Evolutionary conservation across 1,140 invertebrate genomes (phyloP).

Genomic region (Antheraea mylitta): DNA sequence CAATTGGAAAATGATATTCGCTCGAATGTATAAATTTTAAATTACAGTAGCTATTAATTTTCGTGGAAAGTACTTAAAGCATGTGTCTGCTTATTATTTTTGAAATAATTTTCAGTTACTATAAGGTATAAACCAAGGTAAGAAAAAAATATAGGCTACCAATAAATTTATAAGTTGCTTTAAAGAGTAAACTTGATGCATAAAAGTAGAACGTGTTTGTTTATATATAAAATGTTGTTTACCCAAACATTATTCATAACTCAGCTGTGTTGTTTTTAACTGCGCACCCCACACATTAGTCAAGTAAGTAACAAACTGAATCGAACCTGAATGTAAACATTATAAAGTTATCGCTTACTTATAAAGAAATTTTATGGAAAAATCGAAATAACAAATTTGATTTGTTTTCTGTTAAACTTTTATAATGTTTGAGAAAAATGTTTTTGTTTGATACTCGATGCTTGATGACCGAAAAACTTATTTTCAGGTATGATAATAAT

Average conservation of each 20-base stretch:
- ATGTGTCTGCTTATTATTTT: too few relatives aligned
- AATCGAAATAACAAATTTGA: neutral
- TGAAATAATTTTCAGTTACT: too few relatives aligned
- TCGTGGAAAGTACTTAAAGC: too few relatives aligned
- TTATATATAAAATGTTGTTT: neutral
- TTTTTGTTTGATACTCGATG: too few relatives aligned
- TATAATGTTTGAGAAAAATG: too few relatives aligned
- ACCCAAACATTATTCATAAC: neutral
- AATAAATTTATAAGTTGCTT: neutral
- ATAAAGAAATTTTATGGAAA: neutral
- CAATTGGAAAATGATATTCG: neutral
- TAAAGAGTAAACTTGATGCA: neutral
- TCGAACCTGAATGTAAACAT: neutral
- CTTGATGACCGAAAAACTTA: too few relatives aligned
- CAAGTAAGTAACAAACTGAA: slow-evolving; percentile 5
- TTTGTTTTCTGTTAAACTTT: too few relatives aligned
- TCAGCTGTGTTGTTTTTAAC: neutral
- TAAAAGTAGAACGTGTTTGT: slow-evolving; percentile 6
- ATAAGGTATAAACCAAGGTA: too few relatives aligned
- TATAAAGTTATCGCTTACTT: neutral
- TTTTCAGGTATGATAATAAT: too few relatives aligned
- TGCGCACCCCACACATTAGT: neutral
- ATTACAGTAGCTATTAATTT: neutral
- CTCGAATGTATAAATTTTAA: neutral
- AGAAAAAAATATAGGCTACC: too few relatives aligned